A percentile compares a stretch with the other conserved stretches of the same genome.
phyloP scores from a whole-genome alignment of 2,797 vertebrate species.

The Lagocephalus sceleratus region DNA sequence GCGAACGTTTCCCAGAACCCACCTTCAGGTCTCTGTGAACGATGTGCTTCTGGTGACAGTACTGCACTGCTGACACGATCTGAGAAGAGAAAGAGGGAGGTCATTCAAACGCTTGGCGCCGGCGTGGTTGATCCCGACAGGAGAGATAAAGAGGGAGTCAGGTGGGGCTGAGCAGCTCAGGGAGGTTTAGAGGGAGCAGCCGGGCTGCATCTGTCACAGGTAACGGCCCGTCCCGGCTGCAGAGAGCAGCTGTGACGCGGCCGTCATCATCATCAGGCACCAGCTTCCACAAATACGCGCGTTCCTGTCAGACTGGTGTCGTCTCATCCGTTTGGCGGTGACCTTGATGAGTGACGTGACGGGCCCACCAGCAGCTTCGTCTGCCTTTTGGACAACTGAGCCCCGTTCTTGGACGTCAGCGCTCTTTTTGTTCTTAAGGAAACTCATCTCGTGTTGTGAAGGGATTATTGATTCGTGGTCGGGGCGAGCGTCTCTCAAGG shows the following conservation, averaged over 20 bases:
- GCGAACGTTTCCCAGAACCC: constrained; percentile 44
- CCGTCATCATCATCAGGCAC: too few relatives aligned
- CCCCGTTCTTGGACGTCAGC: too few relatives aligned
- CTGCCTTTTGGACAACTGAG: too few relatives aligned
- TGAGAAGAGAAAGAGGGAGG: constrained; percentile 42
- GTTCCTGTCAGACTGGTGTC: not conserved
- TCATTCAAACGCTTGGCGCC: too few relatives aligned
- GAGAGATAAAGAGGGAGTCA: constrained; percentile 21
- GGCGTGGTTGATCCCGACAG: constrained; percentile 47
- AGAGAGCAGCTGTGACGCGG: not conserved
- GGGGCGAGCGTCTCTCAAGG: not conserved
- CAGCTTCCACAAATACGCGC: too few relatives aligned
- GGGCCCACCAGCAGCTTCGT: too few relatives aligned
- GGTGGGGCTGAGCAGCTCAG: constrained; percentile 18
- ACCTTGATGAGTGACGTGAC: too few relatives aligned
- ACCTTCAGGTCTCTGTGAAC: constrained; percentile 99
- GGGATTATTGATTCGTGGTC: too few relatives aligned
- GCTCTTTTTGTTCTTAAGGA: too few relatives aligned
- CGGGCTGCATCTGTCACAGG: not conserved
- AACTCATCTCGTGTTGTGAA: too few relatives aligned
- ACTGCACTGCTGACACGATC: constrained; percentile 98
- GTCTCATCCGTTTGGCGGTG: not conserved
- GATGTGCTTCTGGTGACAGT: constrained; percentile 98
- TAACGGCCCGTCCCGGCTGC: not conserved
- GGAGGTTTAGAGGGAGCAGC: constrained; percentile 15